Evolutionary conservation across 2,797 vertebrate species (phyloP).

Genomic region (Falco novaeseelandiae): DNA sequence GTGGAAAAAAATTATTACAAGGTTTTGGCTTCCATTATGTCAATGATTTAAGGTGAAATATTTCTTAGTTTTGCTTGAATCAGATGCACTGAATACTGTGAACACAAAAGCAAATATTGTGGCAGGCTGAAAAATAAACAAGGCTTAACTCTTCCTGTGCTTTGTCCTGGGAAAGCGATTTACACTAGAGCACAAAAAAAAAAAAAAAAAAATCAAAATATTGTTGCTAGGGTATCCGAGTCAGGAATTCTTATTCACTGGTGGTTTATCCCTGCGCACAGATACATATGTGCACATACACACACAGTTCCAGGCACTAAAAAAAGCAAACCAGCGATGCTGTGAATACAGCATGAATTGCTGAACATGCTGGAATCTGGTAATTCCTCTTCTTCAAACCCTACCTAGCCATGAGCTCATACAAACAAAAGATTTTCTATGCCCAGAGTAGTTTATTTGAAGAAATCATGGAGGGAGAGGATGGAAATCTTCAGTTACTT

Average conservation of each 20-base stretch:
- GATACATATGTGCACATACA: too few species aligned
- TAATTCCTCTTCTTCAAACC: background rate
- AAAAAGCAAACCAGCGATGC: background rate
- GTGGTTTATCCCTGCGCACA: background rate
- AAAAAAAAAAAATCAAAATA: background rate
- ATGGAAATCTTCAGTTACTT: background rate
- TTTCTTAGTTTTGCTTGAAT: background rate
- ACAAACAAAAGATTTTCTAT: background rate
- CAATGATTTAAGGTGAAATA: background rate
- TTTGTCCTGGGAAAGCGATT: background rate
- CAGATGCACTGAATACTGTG: background rate
- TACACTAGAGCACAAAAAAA: background rate
- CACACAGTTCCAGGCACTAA: background rate
- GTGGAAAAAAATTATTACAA: fast-evolving
- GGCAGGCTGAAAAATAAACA: background rate
- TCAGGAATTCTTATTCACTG: background rate
- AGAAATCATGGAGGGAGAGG: background rate
- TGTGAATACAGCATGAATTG: background rate
- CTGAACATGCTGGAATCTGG: background rate
- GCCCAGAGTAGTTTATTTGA: background rate
- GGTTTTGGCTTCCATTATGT: background rate
- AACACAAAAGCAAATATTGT: background rate
- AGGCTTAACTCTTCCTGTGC: background rate
- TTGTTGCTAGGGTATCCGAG: background rate
- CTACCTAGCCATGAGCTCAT: background rate